Base-by-base conservation (phyloP, 1,140 invertebrate genomes). In the Telenomus remus region DNA sequence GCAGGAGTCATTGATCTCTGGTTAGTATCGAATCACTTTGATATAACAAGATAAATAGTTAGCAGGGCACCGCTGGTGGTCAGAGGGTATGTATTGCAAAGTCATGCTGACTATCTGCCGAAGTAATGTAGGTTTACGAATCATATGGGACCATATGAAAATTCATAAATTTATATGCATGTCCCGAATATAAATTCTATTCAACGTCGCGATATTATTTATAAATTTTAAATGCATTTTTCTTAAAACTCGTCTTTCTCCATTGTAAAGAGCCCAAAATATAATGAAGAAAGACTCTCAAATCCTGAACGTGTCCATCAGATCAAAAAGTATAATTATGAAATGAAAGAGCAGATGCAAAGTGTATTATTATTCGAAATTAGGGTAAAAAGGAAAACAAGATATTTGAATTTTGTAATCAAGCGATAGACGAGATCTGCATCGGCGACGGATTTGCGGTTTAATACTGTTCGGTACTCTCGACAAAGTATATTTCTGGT, bases 11-110 rank as follows among this genome's bases (percentile, higher is more conserved):
- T 81, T 83, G 82, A 84, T 85, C 81, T 82, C 75, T 79, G 66
- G 77, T 84, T 82, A 84, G 78, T 84, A 85, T 84, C 76, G 79
- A 82, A 84, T 84, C 80, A 79, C 71, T 78, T 76, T 72, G 69
- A 81, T 84, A 78, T 85, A 84, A 86, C 80, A 83, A 85, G 85
- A 86, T 85, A 85, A 85, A 86, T 85, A 85, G 83, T 83, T 69
- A 79, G 54, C 79, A 55, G 79, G 79, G 79, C 76, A 79, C 76
- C 80, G 78, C 76, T 66, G 82, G 82, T 83, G 83, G 81, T 84
- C 80, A 81, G 71, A 65, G 79, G 79, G 78, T 78, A 69, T 60
- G 63, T 65, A 82, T 81, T 75, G 81, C 81, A 65, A 39, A 82
- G 80, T 86, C 85, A 86, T 81, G 80, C 76, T 85, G 84, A 86